A percentile compares a stretch with the other conserved stretches of the same genome.
Evolutionary conservation across 2,888 invertebrate genomes (phyloP).

Genomic region (Drosophila ezoana): DNA sequence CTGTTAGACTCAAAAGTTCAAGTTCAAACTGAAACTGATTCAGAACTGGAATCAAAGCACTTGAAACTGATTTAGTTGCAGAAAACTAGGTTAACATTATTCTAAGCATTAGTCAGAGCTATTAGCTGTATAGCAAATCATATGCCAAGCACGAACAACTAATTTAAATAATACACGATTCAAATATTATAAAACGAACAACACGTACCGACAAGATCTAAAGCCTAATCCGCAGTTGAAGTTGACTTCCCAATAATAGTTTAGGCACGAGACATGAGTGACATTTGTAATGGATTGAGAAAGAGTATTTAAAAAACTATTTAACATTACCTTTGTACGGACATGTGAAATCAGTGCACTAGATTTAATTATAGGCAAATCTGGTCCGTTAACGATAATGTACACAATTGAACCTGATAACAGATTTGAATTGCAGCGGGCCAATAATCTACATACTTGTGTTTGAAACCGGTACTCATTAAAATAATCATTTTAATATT

Average conservation of each 20-base stretch:
- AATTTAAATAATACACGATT: conserved; percentile 1
- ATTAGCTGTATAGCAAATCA: background rate
- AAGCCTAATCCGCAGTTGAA: conserved; percentile 8
- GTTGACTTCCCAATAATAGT: conserved; percentile 6
- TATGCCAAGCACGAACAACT: conserved; percentile 5
- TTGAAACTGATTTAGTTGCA: conserved; percentile 1
- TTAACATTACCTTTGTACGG: conserved; percentile 4
- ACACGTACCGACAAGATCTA: conserved; percentile 10
- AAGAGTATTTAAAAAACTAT: background rate
- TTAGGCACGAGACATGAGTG: conserved; percentile 38
- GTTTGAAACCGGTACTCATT: conserved; percentile 30
- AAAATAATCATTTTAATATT: conserved; percentile 3
- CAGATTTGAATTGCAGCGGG: conserved; percentile 6
- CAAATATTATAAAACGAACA: conserved; percentile 1
- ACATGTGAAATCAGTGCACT: conserved; percentile 2
- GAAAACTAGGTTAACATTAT: background rate
- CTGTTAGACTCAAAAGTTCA: conserved; percentile 23
- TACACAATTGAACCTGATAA: conserved; percentile 15
- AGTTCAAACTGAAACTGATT: conserved; percentile 1
- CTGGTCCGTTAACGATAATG: conserved; percentile 27
- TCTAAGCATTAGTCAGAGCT: conserved; percentile 1
- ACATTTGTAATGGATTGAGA: background rate
- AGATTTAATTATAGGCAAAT: conserved; percentile 27
- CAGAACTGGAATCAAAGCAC: background rate
- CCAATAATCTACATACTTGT: conserved; percentile 35